A percentile compares a stretch with the other conserved stretches of the same genome.
These are phyloP conservation scores for Lithodes maja DNA, from an alignment of 2,888 invertebrate species.

Conservation along the genomic window DNA sequence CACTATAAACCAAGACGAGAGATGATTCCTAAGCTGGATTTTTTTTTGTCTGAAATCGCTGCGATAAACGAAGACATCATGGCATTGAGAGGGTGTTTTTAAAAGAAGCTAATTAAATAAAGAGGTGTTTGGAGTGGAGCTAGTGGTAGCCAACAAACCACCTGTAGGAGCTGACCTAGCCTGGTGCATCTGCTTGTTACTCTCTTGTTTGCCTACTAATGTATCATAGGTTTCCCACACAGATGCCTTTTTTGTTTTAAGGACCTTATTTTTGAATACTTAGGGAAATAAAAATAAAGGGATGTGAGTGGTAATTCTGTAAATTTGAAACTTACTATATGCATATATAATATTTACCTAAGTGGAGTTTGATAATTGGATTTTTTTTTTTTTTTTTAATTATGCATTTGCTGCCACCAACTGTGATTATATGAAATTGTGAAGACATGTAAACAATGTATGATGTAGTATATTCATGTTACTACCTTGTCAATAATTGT, in stretches of 20 bases:
- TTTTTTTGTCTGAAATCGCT: too few relatives aligned
- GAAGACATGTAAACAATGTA: constrained; percentile 68
- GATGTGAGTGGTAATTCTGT: constrained; percentile 36
- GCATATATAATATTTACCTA: constrained; percentile 44
- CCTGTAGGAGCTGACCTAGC: constrained; percentile 64
- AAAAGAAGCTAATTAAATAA: constrained; percentile 57
- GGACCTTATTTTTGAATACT: constrained; percentile 58
- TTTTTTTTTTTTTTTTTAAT: constrained; percentile 38
- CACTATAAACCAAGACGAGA: too few relatives aligned
- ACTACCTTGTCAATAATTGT: constrained; percentile 69
- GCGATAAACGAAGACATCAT: too few relatives aligned
- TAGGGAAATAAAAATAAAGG: constrained; percentile 31
- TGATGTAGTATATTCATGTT: constrained; percentile 69
- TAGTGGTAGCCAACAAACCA: constrained; percentile 60
- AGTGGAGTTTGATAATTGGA: constrained; percentile 50
- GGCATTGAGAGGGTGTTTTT: constrained; percentile 31
- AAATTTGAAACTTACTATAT: constrained; percentile 48
- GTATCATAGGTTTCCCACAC: constrained; percentile 68
- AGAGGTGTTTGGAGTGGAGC: constrained; percentile 63
- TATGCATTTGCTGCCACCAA: constrained; percentile 54
- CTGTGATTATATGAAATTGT: constrained; percentile 65
- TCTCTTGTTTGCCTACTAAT: constrained; percentile 69
- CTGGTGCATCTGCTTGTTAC: constrained; percentile 68
- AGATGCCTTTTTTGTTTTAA: constrained; percentile 69
- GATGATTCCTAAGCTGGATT: too few relatives aligned